Evolutionary conservation across 2,113 vertebrate species (phyloP), one percentile per base, ranked within the genome.

Genomic region (Puntigrus tetrazona): DNA sequence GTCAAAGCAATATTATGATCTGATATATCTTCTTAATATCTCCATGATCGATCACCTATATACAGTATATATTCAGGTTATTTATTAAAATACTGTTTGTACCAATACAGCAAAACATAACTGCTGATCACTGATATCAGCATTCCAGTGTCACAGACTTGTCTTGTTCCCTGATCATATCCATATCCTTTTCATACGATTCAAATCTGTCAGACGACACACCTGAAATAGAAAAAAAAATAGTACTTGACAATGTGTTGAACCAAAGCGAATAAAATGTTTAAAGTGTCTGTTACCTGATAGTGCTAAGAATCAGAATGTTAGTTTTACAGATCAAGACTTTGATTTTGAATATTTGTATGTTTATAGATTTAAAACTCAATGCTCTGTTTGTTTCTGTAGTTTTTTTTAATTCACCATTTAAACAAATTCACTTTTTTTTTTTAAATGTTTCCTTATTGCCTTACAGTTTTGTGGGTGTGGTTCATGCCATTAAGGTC

Each of bases 81-180:
- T 67, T 3, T 75, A 10, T 76, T 83, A 29, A 70, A 27, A 74
- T 45, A 47, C 55, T 83, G 70, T 83, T 59, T 75, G 57, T 57
- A 57, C 20, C 52, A n/a, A 22, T 52, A 43, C 7, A 20, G 29
- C 13, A 18, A 27, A 13, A 59, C n/a, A 4, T 59, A 10, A n/a
- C 7, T 4, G 52, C 52, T 55, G 20, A n/a, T 55, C 7, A 22
- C n/a, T n/a, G n/a, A n/a, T 55, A 55, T n/a, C 2, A 55, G 7
- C 52, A 55, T 55, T 55, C 20, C 20, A 55, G 7, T 52, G 50
- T 55, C 52, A 9, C 20, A 55, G 52, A n/a, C 20, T 9, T 7
- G 2, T 3, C 52, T 55, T 9, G 20, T n/a, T 55, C 52, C 52
- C 20, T n/a, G 7, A 55, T n/a, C 52, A 55, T 55, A 55, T 70